Evolutionary conservation across 2,888 invertebrate species (phyloP).

Genomic region (Nomada lathburiana): DNA sequence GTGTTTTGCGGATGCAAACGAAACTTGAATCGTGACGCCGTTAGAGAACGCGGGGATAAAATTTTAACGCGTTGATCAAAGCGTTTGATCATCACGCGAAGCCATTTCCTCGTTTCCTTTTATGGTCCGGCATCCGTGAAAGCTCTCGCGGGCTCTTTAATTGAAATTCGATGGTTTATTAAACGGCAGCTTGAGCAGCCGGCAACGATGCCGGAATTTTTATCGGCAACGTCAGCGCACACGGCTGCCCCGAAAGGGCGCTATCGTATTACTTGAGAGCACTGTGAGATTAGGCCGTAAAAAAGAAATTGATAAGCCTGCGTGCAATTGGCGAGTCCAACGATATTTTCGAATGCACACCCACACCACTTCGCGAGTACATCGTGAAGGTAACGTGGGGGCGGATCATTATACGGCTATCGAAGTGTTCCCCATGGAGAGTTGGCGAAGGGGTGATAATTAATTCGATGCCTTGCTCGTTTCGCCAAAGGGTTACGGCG

Average conservation of each 20-base stretch:
- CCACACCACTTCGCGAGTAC: background rate
- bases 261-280: conserved; percentile 16
- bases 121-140: background rate
- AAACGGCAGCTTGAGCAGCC: background rate
- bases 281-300: conserved; percentile 12
- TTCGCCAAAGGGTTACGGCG: too few species aligned
- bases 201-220: conserved; percentile 39
- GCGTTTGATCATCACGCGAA: background rate
- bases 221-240: conserved; percentile 5
- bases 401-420: conserved; percentile 2
- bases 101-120: conserved; percentile 1
- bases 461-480: background rate
- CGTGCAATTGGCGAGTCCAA: background rate
- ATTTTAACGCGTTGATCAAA: background rate
- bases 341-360: conserved; percentile 39
- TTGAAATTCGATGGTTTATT: conserved; percentile 45
- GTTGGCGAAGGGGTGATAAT: background rate
- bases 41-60: background rate
- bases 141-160: conserved; percentile 2
- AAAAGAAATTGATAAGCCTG: conserved; percentile 42
- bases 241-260: background rate
- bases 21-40: too few species aligned
- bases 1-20: background rate
- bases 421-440: conserved; percentile 4
- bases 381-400: conserved; percentile 7